Conservation (phyloP, 2,797 vertebrate species). For the Bovichtus diacanthus region DNA sequence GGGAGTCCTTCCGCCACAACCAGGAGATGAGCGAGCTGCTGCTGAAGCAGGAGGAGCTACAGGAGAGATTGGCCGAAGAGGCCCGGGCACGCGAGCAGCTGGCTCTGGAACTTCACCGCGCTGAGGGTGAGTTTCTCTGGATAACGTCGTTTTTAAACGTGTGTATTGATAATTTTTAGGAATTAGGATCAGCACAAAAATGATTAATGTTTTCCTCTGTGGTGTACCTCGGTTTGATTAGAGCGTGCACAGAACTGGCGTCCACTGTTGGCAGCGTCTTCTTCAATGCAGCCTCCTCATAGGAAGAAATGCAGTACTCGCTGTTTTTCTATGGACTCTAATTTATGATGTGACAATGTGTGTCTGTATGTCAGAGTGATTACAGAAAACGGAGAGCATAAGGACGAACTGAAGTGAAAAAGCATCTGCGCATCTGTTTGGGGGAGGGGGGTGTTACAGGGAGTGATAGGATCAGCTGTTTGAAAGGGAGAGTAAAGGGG, state of each 20-base stretch:
- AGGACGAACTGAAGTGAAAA: constrained; percentile 33
- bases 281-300: neutral
- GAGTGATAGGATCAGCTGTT: constrained; percentile 69
- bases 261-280: neutral
- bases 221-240: neutral
- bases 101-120: constrained; percentile 93
- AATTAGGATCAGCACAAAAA: neutral
- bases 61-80: constrained; percentile 92
- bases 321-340: neutral
- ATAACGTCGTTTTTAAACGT: fast-evolving
- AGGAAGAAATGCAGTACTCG: neutral
- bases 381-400: constrained; percentile 22
- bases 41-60: constrained; percentile 93
- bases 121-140: constrained; percentile 87
- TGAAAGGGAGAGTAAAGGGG: constrained; percentile 48
- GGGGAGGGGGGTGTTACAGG: constrained; percentile 17
- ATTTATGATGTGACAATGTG: constrained; percentile 3
- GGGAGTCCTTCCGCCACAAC: constrained; percentile 93
- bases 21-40: constrained; percentile 90
- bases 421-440: constrained; percentile 33
- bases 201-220: neutral
- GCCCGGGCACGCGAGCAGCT: constrained; percentile 90
- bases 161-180: neutral
- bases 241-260: neutral
- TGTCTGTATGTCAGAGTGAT: constrained; percentile 19